A percentile compares a stretch with the other conserved stretches of the same genome.
These are phyloP conservation scores for Cotesia typhae DNA, from an alignment of 1,140 invertebrate genomes.

Conservation along the genomic window DNA sequence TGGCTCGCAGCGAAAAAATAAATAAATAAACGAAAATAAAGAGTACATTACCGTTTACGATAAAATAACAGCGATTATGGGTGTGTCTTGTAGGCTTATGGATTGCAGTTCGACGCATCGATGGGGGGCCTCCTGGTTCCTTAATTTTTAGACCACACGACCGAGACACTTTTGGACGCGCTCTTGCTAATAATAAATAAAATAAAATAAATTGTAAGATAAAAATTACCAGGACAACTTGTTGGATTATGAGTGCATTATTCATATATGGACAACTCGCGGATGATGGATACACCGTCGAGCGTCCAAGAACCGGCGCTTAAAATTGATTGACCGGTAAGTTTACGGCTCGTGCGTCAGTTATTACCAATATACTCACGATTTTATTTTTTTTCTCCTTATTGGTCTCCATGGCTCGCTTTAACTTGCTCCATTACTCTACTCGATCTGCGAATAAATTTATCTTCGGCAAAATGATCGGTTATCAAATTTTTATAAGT, in stretches of 20 bases:
- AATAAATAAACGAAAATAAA: slow-evolving; percentile 16
- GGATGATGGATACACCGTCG: background rate
- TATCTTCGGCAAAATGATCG: slow-evolving; percentile 23
- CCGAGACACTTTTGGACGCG: slow-evolving; percentile 14
- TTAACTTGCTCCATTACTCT: slow-evolving; percentile 22
- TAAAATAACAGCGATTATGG: slow-evolving; percentile 63
- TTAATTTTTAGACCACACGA: background rate
- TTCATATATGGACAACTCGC: slow-evolving; percentile 24
- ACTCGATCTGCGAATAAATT: slow-evolving; percentile 33
- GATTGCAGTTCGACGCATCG: slow-evolving; percentile 16
- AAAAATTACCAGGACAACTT: slow-evolving; percentile 7
- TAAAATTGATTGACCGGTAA: slow-evolving; percentile 37
- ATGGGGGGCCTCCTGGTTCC: slow-evolving; percentile 17
- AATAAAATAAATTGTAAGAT: slow-evolving; percentile 1
- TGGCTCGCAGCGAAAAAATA: slow-evolving; percentile 42
- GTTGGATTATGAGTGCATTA: slow-evolving; percentile 33
- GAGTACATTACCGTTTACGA: slow-evolving; percentile 59
- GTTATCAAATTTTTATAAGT: slow-evolving; percentile 25
- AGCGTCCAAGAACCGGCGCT: background rate
- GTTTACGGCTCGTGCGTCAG: slow-evolving; percentile 38
- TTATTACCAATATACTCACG: slow-evolving; percentile 29
- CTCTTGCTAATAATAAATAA: background rate
- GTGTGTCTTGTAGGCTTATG: slow-evolving; percentile 41
- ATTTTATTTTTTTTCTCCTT: slow-evolving; percentile 6
- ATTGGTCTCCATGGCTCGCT: too few species aligned